Conservation (phyloP, 2,797 vertebrate species). For the Tenualosa ilisha region DNA sequence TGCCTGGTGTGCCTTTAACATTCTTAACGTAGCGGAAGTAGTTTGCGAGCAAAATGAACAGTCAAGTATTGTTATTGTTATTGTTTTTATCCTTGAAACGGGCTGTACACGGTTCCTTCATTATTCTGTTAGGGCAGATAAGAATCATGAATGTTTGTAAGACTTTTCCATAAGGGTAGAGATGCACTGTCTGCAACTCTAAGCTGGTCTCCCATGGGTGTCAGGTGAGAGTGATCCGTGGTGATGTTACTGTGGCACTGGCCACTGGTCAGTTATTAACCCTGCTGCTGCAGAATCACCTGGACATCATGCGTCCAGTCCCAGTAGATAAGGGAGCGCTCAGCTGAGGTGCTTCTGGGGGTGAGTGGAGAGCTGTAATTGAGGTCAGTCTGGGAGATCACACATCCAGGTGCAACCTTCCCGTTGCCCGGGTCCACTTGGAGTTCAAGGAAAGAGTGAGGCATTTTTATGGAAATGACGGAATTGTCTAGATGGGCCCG, state of each 20-base stretch:
- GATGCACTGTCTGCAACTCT: neutral
- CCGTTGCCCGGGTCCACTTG: neutral
- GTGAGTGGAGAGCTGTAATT: neutral
- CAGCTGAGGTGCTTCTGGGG: neutral
- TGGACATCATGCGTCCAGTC: neutral
- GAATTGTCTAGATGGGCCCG: slow-evolving; percentile 6
- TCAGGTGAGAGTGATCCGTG: neutral
- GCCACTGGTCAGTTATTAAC: neutral
- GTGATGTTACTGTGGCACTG: neutral
- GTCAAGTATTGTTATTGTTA: too few species aligned
- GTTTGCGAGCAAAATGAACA: too few species aligned
- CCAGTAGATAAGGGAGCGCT: neutral
- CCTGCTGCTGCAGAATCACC: neutral
- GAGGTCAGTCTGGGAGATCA: neutral
- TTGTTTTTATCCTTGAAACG: too few species aligned
- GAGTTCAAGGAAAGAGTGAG: slow-evolving; percentile 7
- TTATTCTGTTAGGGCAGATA: too few species aligned
- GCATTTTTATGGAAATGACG: slow-evolving; percentile 10
- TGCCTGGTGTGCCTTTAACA: too few species aligned
- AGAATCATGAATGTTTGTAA: too few species aligned
- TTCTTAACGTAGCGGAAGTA: too few species aligned
- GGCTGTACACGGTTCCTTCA: too few species aligned
- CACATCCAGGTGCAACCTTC: neutral
- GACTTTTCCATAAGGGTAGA: too few species aligned
- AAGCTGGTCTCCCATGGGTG: neutral